Percentiles rank a stretch among this genome's conserved stretches.
These are phyloP conservation scores for Torymus auratus DNA, from an alignment of 2,888 invertebrate genomes.

Conservation along the genomic window DNA sequence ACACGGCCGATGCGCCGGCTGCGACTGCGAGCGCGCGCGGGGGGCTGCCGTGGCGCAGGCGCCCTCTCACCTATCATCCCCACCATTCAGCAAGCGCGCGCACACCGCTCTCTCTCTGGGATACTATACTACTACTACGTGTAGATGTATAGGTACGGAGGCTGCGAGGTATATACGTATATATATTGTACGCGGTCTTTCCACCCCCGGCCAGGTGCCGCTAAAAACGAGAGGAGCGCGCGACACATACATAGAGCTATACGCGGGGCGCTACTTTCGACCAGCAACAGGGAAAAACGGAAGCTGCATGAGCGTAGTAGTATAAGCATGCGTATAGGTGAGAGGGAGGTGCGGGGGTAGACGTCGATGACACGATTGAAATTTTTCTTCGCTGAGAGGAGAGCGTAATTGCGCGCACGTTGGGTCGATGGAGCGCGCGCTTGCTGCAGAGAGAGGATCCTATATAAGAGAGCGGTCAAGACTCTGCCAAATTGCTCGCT, in stretches of 20 bases:
- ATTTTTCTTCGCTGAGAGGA: too few species aligned
- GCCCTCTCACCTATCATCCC: constrained; percentile 12
- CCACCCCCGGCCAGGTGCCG: constrained; percentile 35
- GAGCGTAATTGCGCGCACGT: neutral
- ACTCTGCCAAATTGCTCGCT: constrained; percentile 20
- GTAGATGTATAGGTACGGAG: too few species aligned
- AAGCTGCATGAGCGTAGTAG: constrained; percentile 14
- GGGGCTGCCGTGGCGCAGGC: constrained; percentile 41
- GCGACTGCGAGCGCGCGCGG: constrained; percentile 38
- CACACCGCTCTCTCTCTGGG: neutral
- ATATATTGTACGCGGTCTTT: too few species aligned
- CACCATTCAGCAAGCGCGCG: neutral
- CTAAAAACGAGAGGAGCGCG: too few species aligned
- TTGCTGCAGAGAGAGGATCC: neutral
- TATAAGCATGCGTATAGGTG: too few species aligned
- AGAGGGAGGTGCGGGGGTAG: too few species aligned
- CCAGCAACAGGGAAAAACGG: constrained; percentile 50
- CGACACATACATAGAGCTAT: too few species aligned
- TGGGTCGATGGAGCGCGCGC: neutral
- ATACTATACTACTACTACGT: too few species aligned
- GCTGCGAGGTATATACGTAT: too few species aligned
- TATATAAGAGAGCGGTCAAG: neutral
- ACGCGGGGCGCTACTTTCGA: constrained; percentile 6
- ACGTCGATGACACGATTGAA: constrained; percentile 18
- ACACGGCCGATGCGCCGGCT: constrained; percentile 48